A percentile compares a stretch with the other conserved stretches of the same genome.
phyloP scores from a whole-genome alignment of 2,888 invertebrate species.

The Trilocha varians region DNA sequence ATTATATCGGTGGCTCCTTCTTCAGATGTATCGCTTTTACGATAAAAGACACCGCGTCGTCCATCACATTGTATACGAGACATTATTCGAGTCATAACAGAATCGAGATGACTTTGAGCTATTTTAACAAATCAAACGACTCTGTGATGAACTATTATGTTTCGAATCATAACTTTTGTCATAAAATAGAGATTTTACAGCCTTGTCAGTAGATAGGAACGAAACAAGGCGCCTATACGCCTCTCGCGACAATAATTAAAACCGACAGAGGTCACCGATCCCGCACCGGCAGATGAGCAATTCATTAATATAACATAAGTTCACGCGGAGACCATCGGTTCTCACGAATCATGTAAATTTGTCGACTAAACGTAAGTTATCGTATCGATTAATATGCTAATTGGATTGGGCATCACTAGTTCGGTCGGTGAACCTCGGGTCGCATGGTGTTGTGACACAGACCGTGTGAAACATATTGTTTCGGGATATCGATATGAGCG shows the following conservation, averaged over 20 bases:
- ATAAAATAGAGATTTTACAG: neutral
- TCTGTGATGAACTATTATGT: too few relatives aligned
- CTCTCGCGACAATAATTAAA: conserved; percentile 47
- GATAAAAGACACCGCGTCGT: too few relatives aligned
- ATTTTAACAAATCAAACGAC: too few relatives aligned
- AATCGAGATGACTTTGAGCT: too few relatives aligned
- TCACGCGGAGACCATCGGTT: conserved; percentile 64
- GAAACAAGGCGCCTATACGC: conserved; percentile 19
- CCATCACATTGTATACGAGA: too few relatives aligned
- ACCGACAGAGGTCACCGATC: conserved; percentile 55
- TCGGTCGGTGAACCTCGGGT: conserved; percentile 63
- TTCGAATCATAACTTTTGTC: neutral
- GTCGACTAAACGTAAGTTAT: conserved; percentile 71
- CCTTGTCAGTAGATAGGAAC: neutral
- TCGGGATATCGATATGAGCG: neutral
- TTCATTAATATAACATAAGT: conserved; percentile 73
- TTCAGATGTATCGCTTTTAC: too few relatives aligned
- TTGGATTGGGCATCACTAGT: conserved; percentile 63
- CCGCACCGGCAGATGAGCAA: conserved; percentile 47
- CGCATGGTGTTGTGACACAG: conserved; percentile 77
- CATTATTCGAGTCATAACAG: too few relatives aligned
- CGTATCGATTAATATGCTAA: conserved; percentile 73
- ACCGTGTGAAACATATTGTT: conserved; percentile 83
- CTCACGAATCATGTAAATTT: conserved; percentile 73
- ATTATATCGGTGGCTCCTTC: too few relatives aligned